Conservation (phyloP, 1,140 invertebrate species). For the Penaeus vannamei region DNA sequence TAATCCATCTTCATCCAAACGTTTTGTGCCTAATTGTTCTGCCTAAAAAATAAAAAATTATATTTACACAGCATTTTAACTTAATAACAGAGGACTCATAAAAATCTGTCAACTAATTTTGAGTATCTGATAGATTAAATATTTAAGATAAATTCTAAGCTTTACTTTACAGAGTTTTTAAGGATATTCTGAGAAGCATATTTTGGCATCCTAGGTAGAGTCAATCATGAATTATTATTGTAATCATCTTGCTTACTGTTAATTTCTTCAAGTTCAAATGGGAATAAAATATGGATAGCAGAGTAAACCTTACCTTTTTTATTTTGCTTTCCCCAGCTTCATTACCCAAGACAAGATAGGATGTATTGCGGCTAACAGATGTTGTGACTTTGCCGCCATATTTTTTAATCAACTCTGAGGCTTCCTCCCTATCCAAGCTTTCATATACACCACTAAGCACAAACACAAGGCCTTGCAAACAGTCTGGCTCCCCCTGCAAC, state of each 20-base stretch:
- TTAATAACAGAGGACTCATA: too few relatives aligned
- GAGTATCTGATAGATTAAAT: neutral
- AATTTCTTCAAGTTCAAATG: neutral
- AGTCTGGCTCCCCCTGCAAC: slow-evolving; percentile 42
- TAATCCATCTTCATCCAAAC: slow-evolving; percentile 87
- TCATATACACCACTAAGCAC: slow-evolving; percentile 91
- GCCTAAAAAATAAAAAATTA: slow-evolving; percentile 73
- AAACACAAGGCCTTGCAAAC: slow-evolving; percentile 79
- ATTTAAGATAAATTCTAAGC: neutral
- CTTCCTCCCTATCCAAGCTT: slow-evolving; percentile 88
- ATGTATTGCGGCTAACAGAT: slow-evolving; percentile 84
- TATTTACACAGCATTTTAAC: neutral
- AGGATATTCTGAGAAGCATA: neutral
- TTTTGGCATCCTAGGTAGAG: neutral
- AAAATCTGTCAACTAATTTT: too few relatives aligned
- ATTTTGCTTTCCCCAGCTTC: slow-evolving; percentile 88
- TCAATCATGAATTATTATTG: neutral
- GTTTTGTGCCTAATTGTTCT: slow-evolving; percentile 78
- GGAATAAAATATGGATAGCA: neutral
- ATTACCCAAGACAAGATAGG: slow-evolving; percentile 87
- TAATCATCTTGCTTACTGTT: neutral
- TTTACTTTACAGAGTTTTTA: too few relatives aligned
- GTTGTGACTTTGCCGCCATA: slow-evolving; percentile 86
- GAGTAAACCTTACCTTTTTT: slow-evolving; percentile 75
- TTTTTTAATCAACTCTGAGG: slow-evolving; percentile 81